Evolutionary conservation across 2,113 vertebrate species (phyloP).

Genomic region (Peromyscus polionotus): DNA sequence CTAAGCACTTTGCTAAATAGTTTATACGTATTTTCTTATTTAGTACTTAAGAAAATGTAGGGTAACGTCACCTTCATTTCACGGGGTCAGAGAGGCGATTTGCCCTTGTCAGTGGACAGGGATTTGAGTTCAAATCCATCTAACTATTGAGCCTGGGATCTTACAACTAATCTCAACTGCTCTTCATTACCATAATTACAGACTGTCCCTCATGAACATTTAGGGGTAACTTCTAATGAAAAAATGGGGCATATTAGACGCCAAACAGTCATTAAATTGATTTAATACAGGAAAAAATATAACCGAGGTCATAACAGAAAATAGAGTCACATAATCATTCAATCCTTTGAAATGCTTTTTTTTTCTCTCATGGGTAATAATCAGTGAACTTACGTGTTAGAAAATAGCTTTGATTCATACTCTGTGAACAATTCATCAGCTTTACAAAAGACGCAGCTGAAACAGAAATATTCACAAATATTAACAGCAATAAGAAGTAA

Average conservation of each 20-base stretch:
- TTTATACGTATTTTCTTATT: not conserved
- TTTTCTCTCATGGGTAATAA: slow-evolving; percentile 57
- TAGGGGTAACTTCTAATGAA: not conserved
- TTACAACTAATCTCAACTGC: not conserved
- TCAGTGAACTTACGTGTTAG: slow-evolving; percentile 94
- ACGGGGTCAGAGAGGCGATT: not conserved
- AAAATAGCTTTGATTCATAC: slow-evolving; percentile 98
- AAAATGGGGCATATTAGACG: slow-evolving; percentile 24
- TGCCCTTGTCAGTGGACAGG: not conserved
- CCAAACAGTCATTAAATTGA: not conserved
- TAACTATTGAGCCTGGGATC: not conserved
- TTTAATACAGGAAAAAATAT: not conserved
- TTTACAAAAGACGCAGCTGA: slow-evolving; percentile 98
- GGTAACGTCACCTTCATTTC: not conserved
- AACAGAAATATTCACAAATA: slow-evolving; percentile 80
- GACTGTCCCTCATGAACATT: not conserved
- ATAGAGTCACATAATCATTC: not conserved
- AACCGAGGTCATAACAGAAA: slow-evolving; percentile 13
- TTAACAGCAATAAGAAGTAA: slow-evolving; percentile 32
- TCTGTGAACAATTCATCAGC: slow-evolving; percentile 98
- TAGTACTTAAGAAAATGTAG: not conserved
- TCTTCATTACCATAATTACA: not conserved
- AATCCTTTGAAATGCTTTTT: slow-evolving; percentile 32
- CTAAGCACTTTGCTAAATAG: not conserved
- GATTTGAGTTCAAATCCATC: not conserved